Conservation (phyloP, 2,797 vertebrate genomes). For the Heteromormyrus szaboi region DNA sequence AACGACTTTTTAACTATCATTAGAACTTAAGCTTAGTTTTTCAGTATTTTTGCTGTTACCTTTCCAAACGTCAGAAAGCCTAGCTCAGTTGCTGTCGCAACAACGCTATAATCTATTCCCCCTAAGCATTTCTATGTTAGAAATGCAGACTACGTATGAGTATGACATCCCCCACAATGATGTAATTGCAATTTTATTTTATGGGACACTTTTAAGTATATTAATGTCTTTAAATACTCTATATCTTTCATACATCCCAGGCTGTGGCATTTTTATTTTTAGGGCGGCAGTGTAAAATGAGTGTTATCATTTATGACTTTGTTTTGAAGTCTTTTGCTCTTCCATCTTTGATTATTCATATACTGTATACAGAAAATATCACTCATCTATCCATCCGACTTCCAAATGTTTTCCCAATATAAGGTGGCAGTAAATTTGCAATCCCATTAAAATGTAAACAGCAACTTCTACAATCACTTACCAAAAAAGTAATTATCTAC, state of each 20-base stretch:
- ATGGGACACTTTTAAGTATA: not conserved
- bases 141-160: not conserved
- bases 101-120: not conserved
- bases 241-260: not conserved
- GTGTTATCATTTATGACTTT: not conserved
- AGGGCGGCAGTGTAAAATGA: not conserved
- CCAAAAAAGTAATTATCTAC: not conserved
- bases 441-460: not conserved
- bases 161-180: not conserved
- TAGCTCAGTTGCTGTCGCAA: not conserved
- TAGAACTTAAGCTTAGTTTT: not conserved
- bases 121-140: not conserved
- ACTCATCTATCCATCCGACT: not conserved
- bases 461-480: not conserved
- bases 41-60: not conserved
- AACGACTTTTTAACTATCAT: not conserved
- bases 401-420: not conserved
- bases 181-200: not conserved
- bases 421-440: not conserved
- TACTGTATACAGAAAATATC: not conserved
- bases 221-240: not conserved
- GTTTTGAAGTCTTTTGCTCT: not conserved
- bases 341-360: not conserved
- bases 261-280: not conserved
- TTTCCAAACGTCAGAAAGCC: not conserved